Evolutionary conservation across 2,113 vertebrate genomes (phyloP).

Genomic region (Malurus alboscapulatus): DNA sequence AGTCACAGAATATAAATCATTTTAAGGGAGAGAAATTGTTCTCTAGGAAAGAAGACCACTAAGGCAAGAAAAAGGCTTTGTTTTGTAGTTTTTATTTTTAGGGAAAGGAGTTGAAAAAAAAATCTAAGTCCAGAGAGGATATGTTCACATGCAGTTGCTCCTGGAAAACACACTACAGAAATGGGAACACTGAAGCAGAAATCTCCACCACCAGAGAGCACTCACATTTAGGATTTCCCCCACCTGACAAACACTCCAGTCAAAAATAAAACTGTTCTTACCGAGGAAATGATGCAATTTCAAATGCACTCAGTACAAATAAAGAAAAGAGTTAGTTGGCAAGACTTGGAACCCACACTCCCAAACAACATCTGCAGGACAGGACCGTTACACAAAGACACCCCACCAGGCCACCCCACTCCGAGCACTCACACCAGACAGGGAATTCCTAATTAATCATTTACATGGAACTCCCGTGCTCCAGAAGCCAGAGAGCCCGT

Average conservation of each 20-base stretch:
- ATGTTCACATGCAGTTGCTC: background rate
- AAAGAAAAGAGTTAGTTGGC: slow-evolving; percentile 54
- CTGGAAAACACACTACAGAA: slow-evolving; percentile 7
- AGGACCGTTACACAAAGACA: background rate
- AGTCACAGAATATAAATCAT: background rate
- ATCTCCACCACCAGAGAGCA: slow-evolving; percentile 54
- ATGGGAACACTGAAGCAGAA: background rate
- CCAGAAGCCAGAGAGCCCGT: background rate
- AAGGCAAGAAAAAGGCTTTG: background rate
- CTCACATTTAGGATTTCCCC: slow-evolving; percentile 49
- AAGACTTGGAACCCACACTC: slow-evolving; percentile 27
- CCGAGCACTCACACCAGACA: background rate
- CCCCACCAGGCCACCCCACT: background rate
- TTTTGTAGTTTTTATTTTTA: background rate
- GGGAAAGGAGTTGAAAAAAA: background rate
- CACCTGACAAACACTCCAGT: slow-evolving; percentile 60
- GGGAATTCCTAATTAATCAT: slow-evolving; percentile 2
- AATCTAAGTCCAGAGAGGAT: background rate
- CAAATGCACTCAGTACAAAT: slow-evolving; percentile 53
- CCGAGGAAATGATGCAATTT: slow-evolving; percentile 74
- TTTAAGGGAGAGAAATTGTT: background rate
- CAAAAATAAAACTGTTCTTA: slow-evolving; percentile 58
- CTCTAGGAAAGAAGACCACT: background rate
- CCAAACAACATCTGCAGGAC: slow-evolving; percentile 70
- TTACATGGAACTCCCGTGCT: background rate